Evolutionary conservation across 2,113 vertebrate genomes (phyloP).

Genomic region (Cathartes aura): DNA sequence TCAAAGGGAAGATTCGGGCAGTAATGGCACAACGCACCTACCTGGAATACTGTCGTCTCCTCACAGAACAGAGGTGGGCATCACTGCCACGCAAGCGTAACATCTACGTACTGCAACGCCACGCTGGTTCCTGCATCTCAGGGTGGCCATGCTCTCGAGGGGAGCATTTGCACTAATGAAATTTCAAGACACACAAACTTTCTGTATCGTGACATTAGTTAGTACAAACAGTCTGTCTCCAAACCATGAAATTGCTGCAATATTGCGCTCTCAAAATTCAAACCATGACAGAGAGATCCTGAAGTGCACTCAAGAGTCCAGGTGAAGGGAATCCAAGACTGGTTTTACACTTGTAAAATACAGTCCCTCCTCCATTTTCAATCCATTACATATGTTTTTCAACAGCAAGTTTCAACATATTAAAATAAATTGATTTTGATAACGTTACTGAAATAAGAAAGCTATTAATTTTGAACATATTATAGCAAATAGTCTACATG

Average conservation of each 20-base stretch:
- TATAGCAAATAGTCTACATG: not conserved
- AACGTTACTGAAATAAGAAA: not conserved
- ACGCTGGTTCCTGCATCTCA: not conserved
- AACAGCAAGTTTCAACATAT: not conserved
- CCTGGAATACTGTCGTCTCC: not conserved
- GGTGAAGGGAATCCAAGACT: not conserved
- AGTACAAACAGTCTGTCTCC: not conserved
- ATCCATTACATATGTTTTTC: not conserved
- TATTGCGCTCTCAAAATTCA: not conserved
- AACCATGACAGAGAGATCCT: not conserved
- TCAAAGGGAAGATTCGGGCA: not conserved
- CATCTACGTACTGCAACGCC: rapidly evolving
- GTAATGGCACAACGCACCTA: not conserved
- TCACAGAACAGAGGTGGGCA: not conserved
- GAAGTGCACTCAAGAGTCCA: rapidly evolving
- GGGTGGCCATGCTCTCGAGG: rapidly evolving
- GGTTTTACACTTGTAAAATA: not conserved
- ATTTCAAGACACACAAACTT: not conserved
- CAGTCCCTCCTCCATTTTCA: not conserved
- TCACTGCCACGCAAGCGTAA: rapidly evolving
- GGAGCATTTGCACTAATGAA: not conserved
- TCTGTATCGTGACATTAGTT: rapidly evolving
- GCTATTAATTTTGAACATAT: not conserved
- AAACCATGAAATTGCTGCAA: not conserved
- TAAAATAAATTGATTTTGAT: not conserved